Evolutionary conservation across 1,140 invertebrate species (phyloP).

Genomic region (Drosophila repletoides): DNA sequence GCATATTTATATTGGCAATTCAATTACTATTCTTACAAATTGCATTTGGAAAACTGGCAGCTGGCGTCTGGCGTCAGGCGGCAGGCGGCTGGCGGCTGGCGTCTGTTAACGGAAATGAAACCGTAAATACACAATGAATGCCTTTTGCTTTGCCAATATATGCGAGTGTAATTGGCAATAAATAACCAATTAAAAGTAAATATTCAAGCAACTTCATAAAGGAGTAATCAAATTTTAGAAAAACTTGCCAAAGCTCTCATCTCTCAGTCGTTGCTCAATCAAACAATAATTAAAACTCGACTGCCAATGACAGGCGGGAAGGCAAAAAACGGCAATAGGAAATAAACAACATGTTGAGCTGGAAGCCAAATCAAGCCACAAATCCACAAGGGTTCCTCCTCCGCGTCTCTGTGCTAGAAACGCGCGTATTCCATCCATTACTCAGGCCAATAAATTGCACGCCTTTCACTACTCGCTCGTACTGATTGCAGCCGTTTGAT

Average conservation of each 20-base stretch:
- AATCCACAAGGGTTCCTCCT: conserved; percentile 33
- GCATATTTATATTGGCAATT: conserved; percentile 4
- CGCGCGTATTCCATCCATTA: conserved; percentile 57
- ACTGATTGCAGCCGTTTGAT: conserved; percentile 71
- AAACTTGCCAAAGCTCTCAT: not conserved
- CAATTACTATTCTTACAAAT: conserved; percentile 31
- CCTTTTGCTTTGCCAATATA: conserved; percentile 13
- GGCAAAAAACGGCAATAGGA: conserved; percentile 17
- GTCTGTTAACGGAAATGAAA: not conserved
- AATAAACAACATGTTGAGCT: conserved; percentile 42
- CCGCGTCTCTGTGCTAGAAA: too few species aligned
- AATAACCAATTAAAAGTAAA: conserved; percentile 69
- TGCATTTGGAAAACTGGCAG: conserved; percentile 5
- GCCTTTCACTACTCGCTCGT: conserved; percentile 47
- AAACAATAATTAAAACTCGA: conserved; percentile 49
- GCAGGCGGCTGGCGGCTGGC: not conserved
- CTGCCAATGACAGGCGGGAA: conserved; percentile 28
- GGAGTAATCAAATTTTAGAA: conserved; percentile 66
- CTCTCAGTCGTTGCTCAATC: conserved; percentile 6
- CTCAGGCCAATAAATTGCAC: conserved; percentile 68
- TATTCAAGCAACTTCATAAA: conserved; percentile 41
- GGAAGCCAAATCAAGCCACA: conserved; percentile 28
- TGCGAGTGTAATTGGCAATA: conserved; percentile 50
- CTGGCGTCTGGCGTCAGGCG: too few species aligned
- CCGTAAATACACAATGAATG: conserved; percentile 12